Evolutionary conservation across 2,888 invertebrate genomes (phyloP).

Genomic region (Scaeva pyrastri): DNA sequence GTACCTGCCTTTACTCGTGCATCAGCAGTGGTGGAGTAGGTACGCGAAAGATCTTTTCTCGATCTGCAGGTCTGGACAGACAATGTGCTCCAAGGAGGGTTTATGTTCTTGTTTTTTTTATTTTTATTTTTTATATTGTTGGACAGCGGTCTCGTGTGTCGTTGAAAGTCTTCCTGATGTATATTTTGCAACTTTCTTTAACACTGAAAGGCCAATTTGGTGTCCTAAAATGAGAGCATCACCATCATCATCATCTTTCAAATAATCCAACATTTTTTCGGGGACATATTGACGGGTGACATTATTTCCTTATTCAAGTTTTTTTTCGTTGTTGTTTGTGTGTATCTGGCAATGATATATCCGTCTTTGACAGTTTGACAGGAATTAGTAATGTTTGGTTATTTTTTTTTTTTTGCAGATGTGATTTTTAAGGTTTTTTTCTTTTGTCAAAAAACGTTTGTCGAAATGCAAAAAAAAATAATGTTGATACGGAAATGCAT

Average conservation of each 20-base stretch:
- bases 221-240: constrained; percentile 54
- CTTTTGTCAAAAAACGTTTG: no score
- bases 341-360: constrained; percentile 60
- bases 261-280: constrained; percentile 26
- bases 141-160: constrained; percentile 48
- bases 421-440: neutral
- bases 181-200: constrained; percentile 8
- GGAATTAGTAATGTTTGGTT: constrained; percentile 53
- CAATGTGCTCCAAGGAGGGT: constrained; percentile 37
- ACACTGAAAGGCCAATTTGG: constrained; percentile 35
- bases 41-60: neutral
- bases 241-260: constrained; percentile 51
- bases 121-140: constrained; percentile 23
- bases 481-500: no score
- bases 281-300: constrained; percentile 52
- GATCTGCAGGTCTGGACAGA: constrained; percentile 4
- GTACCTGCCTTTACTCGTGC: neutral
- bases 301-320: constrained; percentile 64
- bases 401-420: constrained; percentile 3
- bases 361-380: constrained; percentile 60
- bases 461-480: no score
- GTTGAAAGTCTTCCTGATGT: constrained; percentile 54
- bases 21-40: neutral
- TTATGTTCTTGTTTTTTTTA: constrained; percentile 12
- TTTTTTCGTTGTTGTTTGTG: constrained; percentile 60